Conservation (phyloP, 2,888 invertebrate genomes). For the Cerastoderma edule region DNA sequence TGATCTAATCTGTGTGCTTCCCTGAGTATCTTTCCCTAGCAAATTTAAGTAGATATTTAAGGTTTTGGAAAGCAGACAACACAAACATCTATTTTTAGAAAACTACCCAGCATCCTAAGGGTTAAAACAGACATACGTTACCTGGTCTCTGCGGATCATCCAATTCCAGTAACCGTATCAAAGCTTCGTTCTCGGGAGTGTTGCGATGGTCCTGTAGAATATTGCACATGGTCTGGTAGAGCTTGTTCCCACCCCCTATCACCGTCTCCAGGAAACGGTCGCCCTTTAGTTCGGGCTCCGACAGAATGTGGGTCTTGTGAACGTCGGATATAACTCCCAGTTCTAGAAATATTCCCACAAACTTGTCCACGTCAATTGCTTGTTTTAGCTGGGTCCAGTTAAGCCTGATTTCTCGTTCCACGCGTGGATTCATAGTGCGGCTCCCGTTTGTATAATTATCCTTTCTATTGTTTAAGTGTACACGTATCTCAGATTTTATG, state of each 20-base stretch:
- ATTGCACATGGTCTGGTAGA: slow-evolving; percentile 62
- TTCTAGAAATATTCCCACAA: slow-evolving; percentile 57
- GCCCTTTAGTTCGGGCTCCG: slow-evolving; percentile 56
- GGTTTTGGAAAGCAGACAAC: too few relatives aligned
- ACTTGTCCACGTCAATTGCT: slow-evolving; percentile 62
- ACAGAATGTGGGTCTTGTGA: slow-evolving; percentile 52
- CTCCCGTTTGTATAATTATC: too few relatives aligned
- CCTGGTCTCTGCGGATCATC: slow-evolving; percentile 17
- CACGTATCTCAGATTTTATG: too few relatives aligned
- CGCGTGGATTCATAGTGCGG: slow-evolving; percentile 56
- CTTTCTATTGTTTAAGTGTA: too few relatives aligned
- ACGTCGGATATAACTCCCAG: slow-evolving; percentile 51
- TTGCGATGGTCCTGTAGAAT: slow-evolving; percentile 58
- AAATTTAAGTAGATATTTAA: too few relatives aligned
- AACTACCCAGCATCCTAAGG: too few relatives aligned
- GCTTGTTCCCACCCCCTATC: slow-evolving; percentile 59
- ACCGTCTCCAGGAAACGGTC: slow-evolving; percentile 63
- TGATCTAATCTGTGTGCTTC: too few relatives aligned
- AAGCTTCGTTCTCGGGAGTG: slow-evolving; percentile 40
- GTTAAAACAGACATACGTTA: too few relatives aligned
- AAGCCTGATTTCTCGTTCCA: slow-evolving; percentile 59
- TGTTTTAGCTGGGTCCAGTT: slow-evolving; percentile 65
- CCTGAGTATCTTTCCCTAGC: too few relatives aligned
- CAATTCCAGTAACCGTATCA: slow-evolving; percentile 40
- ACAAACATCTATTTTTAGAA: too few relatives aligned